Percentiles rank a stretch among this genome's conserved stretches.
phyloP scores from a whole-genome alignment of 1,140 invertebrate species.

The Magallana ariakensis region DNA sequence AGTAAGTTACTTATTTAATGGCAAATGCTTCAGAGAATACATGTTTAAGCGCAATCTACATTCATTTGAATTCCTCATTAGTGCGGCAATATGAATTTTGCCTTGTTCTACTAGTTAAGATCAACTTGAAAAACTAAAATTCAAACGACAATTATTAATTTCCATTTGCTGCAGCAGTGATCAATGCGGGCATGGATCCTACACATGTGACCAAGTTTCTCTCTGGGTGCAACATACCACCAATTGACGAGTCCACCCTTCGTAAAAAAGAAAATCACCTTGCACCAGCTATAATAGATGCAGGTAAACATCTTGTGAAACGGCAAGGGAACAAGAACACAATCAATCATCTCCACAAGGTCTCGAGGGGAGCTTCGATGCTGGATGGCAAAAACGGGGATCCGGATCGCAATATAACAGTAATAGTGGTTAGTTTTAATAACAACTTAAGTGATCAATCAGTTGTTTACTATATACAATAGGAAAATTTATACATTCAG shows the following conservation, averaged over 20 bases:
- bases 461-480: too few relatives aligned
- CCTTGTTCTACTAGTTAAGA: too few relatives aligned
- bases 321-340: conserved; percentile 28
- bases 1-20: too few relatives aligned
- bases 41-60: too few relatives aligned
- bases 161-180: conserved; percentile 51
- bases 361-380: conserved; percentile 41
- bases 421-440: conserved; percentile 23
- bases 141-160: too few relatives aligned
- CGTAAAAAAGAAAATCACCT: conserved; percentile 37
- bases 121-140: too few relatives aligned
- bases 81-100: too few relatives aligned
- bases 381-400: conserved; percentile 45
- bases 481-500: too few relatives aligned
- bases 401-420: conserved; percentile 32
- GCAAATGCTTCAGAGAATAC: too few relatives aligned
- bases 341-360: background rate
- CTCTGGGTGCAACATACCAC: conserved; percentile 38
- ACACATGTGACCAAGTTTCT: conserved; percentile 41
- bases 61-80: too few relatives aligned
- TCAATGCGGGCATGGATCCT: conserved; percentile 37
- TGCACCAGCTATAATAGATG: background rate
- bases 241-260: conserved; percentile 22
- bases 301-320: conserved; percentile 33
- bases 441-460: too few relatives aligned